Conservation (phyloP, 2,888 invertebrate genomes). For the Pasiphila rectangulata region DNA sequence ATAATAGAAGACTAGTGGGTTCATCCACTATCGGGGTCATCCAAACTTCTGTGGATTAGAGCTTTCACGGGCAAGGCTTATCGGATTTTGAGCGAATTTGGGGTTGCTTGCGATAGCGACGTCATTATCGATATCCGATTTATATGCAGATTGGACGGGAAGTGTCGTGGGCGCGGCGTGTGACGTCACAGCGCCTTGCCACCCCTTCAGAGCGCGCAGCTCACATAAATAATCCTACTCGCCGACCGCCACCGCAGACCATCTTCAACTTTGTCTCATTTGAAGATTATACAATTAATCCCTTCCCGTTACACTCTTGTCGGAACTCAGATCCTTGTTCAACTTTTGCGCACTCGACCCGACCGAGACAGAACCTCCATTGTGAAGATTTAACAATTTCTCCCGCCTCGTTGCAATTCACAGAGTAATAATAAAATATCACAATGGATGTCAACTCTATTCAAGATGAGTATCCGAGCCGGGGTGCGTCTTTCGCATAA, state of each 20-base stretch:
- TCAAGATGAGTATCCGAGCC: conserved; percentile 73
- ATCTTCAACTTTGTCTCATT: conserved; percentile 59
- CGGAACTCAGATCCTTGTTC: conserved; percentile 63
- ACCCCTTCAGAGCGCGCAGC: conserved; percentile 32
- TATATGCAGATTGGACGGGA: conserved; percentile 78
- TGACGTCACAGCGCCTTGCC: conserved; percentile 52
- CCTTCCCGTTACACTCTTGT: conserved; percentile 59
- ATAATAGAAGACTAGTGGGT: conserved; percentile 77
- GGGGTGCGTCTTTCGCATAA: conserved; percentile 70
- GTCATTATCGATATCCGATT: conserved; percentile 80
- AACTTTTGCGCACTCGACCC: conserved; percentile 74
- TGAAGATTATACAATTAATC: conserved; percentile 65
- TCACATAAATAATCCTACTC: conserved; percentile 57
- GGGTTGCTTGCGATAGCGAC: conserved; percentile 74
- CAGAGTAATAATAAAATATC: conserved; percentile 76
- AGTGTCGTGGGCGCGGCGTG: conserved; percentile 50
- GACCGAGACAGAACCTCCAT: conserved; percentile 70
- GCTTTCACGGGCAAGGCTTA: conserved; percentile 74
- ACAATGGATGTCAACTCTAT: conserved; percentile 78
- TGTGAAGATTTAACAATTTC: conserved; percentile 77
- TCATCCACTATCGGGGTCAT: conserved; percentile 77
- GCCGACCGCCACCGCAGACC: conserved; percentile 40
- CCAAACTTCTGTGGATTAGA: conserved; percentile 77
- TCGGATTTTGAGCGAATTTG: conserved; percentile 78
- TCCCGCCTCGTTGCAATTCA: conserved; percentile 73